A percentile compares a stretch with the other conserved stretches of the same genome.
These are phyloP conservation scores for Australoheros facetus DNA, from an alignment of 2,797 vertebrate species.

Conservation along the genomic window DNA sequence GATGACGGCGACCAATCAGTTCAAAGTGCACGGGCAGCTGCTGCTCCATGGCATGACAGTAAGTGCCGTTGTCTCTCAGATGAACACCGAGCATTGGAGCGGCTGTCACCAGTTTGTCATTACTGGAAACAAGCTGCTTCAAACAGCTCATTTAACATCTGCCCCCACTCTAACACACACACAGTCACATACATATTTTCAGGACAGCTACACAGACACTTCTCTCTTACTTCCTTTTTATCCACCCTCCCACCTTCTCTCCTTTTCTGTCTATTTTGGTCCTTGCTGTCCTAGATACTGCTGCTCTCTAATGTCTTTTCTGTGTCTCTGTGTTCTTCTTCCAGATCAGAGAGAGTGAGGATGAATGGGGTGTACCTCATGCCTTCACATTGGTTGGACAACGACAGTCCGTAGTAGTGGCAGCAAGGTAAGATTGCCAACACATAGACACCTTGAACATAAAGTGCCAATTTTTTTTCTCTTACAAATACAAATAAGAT, in stretches of 20 bases:
- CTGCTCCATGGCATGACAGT: constrained; percentile 93
- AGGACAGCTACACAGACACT: constrained; percentile 35
- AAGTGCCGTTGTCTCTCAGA: constrained; percentile 67
- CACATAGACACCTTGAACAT: background rate
- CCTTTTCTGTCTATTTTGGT: constrained; percentile 64
- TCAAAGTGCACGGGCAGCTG: constrained; percentile 95
- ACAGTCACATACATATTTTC: constrained; percentile 13
- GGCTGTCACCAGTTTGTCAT: constrained; percentile 54
- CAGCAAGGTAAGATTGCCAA: constrained; percentile 86
- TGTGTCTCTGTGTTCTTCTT: constrained; percentile 51
- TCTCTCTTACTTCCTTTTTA: constrained; percentile 35
- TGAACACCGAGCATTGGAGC: background rate
- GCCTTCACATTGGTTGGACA: constrained; percentile 92
- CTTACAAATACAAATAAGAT: no score
- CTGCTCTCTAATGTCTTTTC: constrained; percentile 55
- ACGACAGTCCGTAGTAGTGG: constrained; percentile 92
- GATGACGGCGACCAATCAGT: constrained; percentile 93
- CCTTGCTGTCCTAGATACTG: constrained; percentile 62
- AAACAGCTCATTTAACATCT: constrained; percentile 27
- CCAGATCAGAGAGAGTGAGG: constrained; percentile 94
- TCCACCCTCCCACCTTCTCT: constrained; percentile 35
- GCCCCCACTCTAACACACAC: constrained; percentile 1
- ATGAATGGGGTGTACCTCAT: constrained; percentile 96
- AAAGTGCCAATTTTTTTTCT: background rate
- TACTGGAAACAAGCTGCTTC: constrained; percentile 35